Evolutionary conservation across 1,140 invertebrate genomes (phyloP).

Genomic region (Physella acuta): DNA sequence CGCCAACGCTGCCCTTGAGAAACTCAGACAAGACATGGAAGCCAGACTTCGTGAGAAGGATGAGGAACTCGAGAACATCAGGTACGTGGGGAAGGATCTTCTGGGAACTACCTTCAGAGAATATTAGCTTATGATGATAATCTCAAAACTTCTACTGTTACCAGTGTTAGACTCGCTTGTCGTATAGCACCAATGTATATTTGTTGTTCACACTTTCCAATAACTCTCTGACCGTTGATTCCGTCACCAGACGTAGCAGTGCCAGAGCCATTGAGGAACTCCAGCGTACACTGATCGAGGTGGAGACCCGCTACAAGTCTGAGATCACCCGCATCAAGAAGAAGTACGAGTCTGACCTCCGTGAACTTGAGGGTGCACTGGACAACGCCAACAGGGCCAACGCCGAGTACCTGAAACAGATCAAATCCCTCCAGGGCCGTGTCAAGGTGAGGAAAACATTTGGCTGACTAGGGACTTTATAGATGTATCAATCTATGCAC

Average conservation of each 20-base stretch:
- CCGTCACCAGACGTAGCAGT: constrained; percentile 50
- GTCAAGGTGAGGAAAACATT: no score
- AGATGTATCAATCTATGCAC: no score
- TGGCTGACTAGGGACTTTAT: no score
- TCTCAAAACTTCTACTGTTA: no score
- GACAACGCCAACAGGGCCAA: constrained; percentile 57
- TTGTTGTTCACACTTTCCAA: no score
- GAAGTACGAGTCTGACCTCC: constrained; percentile 59
- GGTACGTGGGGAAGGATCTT: no score
- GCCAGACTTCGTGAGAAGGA: constrained; percentile 60
- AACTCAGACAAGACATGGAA: constrained; percentile 58
- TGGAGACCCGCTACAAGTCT: constrained; percentile 59
- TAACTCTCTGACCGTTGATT: no score
- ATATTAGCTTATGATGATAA: no score
- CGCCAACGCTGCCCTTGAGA: constrained; percentile 55
- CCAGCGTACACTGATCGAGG: constrained; percentile 57
- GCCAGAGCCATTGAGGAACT: constrained; percentile 59
- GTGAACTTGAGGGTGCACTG: constrained; percentile 56
- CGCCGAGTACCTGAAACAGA: constrained; percentile 53
- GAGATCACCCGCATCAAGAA: constrained; percentile 59
- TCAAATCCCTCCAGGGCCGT: constrained; percentile 48
- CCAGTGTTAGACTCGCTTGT: no score
- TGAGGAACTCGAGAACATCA: constrained; percentile 59
- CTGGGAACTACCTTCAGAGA: no score
- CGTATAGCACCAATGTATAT: no score